Percentiles rank a stretch among this genome's conserved stretches.
These are phyloP conservation scores for Ips nitidus DNA, from an alignment of 1,140 invertebrate species.

Conservation along the genomic window DNA sequence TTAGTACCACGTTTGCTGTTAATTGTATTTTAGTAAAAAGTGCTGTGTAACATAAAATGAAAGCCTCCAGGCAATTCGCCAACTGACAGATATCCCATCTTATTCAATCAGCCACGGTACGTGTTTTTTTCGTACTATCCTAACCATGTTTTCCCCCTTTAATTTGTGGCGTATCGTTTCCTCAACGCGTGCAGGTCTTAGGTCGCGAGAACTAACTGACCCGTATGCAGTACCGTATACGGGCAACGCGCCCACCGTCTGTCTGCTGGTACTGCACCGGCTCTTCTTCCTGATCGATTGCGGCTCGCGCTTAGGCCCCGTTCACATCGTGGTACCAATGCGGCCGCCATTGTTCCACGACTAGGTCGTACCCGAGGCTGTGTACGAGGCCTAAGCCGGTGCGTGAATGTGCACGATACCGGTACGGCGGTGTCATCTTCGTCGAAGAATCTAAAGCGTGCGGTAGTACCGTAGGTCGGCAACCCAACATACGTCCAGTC, in stretches of 20 bases:
- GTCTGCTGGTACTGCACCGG: constrained; percentile 18
- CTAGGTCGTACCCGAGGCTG: not conserved
- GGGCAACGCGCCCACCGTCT: constrained; percentile 23
- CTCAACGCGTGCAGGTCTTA: constrained; percentile 36
- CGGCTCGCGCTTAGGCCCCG: constrained; percentile 7
- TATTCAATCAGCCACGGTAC: too few species aligned
- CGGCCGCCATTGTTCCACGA: not conserved
- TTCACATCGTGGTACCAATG: not conserved
- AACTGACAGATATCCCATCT: too few species aligned
- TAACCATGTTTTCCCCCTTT: too few species aligned
- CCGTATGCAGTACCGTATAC: constrained; percentile 30
- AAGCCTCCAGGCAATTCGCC: too few species aligned
- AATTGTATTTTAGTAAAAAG: too few species aligned
- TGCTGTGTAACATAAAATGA: too few species aligned
- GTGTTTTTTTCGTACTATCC: too few species aligned
- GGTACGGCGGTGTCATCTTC: too few species aligned
- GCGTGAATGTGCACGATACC: not conserved
- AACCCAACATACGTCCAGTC: not conserved
- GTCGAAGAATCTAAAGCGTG: not conserved
- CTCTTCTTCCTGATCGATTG: constrained; percentile 34
- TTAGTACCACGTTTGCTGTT: too few species aligned
- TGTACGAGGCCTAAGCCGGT: not conserved
- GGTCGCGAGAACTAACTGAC: constrained; percentile 50
- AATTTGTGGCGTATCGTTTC: too few species aligned
- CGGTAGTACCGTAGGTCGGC: not conserved